Conservation (phyloP, 2,888 invertebrate species). For the Parasteatoda lunata region DNA sequence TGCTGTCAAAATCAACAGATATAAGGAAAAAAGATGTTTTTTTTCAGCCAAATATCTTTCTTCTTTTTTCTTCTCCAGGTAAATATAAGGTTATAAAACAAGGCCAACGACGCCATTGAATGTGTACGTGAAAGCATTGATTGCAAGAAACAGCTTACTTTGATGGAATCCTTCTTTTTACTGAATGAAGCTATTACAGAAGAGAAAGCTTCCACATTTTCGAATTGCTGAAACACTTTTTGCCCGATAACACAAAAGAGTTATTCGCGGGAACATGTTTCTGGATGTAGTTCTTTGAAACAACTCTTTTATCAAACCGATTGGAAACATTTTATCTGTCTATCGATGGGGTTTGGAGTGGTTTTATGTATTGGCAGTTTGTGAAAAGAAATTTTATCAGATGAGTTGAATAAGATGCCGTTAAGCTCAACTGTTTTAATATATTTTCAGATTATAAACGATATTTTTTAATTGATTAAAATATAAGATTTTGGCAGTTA, state of each 20-base stretch:
- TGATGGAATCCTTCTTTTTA: conserved; percentile 46
- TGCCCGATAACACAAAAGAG: background rate
- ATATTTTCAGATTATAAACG: too few relatives aligned
- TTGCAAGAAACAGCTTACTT: conserved; percentile 53
- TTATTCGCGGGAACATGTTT: conserved; percentile 5
- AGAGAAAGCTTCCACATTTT: conserved; percentile 13
- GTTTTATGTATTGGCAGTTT: background rate
- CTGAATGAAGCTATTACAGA: conserved; percentile 54
- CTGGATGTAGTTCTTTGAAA: background rate
- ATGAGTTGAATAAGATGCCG: too few relatives aligned
- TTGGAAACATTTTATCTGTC: background rate
- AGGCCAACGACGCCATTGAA: conserved; percentile 57
- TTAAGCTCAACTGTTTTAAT: too few relatives aligned
- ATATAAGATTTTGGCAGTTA: too few relatives aligned
- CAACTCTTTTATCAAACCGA: conserved; percentile 2
- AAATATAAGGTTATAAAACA: conserved; percentile 59
- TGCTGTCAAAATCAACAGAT: conserved; percentile 63
- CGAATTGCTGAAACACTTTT: background rate
- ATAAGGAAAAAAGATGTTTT: conserved; percentile 55
- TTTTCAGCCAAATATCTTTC: conserved; percentile 37
- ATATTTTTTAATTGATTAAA: too few relatives aligned
- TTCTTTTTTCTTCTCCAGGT: conserved; percentile 19
- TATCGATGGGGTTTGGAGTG: background rate
- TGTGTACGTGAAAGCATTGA: conserved; percentile 60
- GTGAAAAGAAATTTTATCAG: background rate